These are phyloP conservation scores for Mallotus villosus DNA, from an alignment of 2,797 vertebrate genomes.

Conservation along the genomic window DNA sequence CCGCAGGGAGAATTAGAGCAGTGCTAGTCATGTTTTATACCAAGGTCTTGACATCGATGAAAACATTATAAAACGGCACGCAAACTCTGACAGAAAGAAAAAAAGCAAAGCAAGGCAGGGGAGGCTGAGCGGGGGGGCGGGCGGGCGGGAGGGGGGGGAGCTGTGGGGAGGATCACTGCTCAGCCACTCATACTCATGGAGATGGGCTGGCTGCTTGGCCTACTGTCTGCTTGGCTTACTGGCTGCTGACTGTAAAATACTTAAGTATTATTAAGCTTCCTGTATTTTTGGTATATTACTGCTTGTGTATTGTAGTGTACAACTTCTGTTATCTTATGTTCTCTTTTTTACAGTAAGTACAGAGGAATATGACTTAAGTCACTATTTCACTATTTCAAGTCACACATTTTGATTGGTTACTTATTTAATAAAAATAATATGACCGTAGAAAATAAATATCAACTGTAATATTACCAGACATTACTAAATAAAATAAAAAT, in stretches of 20 bases:
- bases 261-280: too few relatives aligned
- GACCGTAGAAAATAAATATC: too few relatives aligned
- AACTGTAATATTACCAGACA: too few relatives aligned
- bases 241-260: too few relatives aligned
- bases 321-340: too few relatives aligned
- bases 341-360: background rate
- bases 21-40: constrained; percentile 87
- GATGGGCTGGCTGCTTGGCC: background rate
- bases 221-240: background rate
- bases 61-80: constrained; percentile 88
- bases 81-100: constrained; percentile 75
- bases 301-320: too few relatives aligned
- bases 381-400: too few relatives aligned
- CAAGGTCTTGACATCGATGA: constrained; percentile 88
- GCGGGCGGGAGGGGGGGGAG: background rate
- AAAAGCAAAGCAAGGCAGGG: constrained; percentile 46
- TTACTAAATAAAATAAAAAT: too few relatives aligned
- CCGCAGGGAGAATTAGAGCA: constrained; percentile 77
- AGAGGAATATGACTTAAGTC: background rate
- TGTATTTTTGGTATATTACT: too few relatives aligned
- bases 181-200: too few relatives aligned
- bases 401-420: too few relatives aligned
- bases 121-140: background rate
- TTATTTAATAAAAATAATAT: too few relatives aligned
- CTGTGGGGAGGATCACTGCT: background rate